Percentiles rank a stretch among this genome's conserved stretches.
Evolutionary conservation across 2,113 vertebrate species (phyloP).

Genomic region (Apaloderma vittatum): DNA sequence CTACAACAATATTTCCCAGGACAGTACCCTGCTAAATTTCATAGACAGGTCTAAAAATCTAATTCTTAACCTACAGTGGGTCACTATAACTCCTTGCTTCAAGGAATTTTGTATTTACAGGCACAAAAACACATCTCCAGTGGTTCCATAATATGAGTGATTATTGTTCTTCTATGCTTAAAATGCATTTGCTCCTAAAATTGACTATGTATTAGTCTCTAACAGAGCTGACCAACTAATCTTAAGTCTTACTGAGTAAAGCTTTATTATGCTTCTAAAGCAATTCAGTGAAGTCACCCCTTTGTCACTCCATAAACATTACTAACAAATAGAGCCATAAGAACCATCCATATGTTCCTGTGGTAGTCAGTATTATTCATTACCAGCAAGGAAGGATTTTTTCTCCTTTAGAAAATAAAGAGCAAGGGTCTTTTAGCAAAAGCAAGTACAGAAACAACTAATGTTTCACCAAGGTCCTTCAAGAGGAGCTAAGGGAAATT

Average conservation of each 20-base stretch:
- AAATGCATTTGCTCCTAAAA: not conserved
- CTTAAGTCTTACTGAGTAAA: not conserved
- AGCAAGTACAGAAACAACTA: not conserved
- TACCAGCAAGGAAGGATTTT: not conserved
- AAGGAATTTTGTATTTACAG: not conserved
- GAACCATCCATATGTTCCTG: conserved; percentile 7
- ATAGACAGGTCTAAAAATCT: not conserved
- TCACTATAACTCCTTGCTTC: not conserved
- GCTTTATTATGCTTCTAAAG: conserved; percentile 21
- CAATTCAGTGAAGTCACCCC: not conserved
- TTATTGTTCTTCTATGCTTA: not conserved
- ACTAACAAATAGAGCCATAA: conserved; percentile 27
- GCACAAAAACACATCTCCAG: not conserved
- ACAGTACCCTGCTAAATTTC: not conserved
- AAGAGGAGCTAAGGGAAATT: conserved; percentile 1
- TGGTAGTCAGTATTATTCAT: not conserved
- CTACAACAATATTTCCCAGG: not conserved
- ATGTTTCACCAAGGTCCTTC: not conserved
- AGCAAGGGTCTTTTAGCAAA: not conserved
- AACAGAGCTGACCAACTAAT: conserved; percentile 3
- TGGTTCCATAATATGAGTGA: not conserved
- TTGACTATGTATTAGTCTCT: not conserved
- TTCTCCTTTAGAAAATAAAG: not conserved
- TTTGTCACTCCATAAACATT: conserved; percentile 31
- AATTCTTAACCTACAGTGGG: not conserved